Percentiles rank a stretch among this genome's conserved stretches.
phyloP scores from a whole-genome alignment of 2,113 vertebrate genomes.

The Heteronetta atricapilla region DNA sequence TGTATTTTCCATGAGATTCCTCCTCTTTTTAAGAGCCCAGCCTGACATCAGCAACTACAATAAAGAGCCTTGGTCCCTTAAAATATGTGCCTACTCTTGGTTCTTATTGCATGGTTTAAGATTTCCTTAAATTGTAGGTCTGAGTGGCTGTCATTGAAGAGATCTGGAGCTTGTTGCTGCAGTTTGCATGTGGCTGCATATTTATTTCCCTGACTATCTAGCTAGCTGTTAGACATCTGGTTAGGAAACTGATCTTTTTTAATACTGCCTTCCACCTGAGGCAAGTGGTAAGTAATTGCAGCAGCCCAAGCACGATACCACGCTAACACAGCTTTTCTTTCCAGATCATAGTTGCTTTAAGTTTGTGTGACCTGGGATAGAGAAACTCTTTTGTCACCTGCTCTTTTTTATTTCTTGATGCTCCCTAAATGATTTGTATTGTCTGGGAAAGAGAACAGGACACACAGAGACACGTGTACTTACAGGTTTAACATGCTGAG shows the following conservation, averaged over 20 bases:
- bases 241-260: background rate
- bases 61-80: background rate
- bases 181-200: background rate
- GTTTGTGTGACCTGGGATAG: background rate
- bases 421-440: background rate
- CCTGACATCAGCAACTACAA: too few relatives aligned
- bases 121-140: background rate
- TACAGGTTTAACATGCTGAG: background rate
- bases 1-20: background rate
- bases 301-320: background rate
- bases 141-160: background rate
- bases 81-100: background rate
- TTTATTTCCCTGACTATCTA: background rate
- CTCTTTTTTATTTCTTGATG: background rate
- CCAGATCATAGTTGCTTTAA: background rate
- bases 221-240: background rate
- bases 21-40: background rate
- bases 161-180: background rate
- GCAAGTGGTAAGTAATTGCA: background rate
- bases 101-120: background rate
- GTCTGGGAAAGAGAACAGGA: background rate
- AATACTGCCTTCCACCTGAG: background rate
- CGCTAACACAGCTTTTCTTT: background rate
- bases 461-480: background rate
- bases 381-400: background rate